phyloP scores from a whole-genome alignment of 2,888 invertebrate species.

The Beris morrisii region DNA sequence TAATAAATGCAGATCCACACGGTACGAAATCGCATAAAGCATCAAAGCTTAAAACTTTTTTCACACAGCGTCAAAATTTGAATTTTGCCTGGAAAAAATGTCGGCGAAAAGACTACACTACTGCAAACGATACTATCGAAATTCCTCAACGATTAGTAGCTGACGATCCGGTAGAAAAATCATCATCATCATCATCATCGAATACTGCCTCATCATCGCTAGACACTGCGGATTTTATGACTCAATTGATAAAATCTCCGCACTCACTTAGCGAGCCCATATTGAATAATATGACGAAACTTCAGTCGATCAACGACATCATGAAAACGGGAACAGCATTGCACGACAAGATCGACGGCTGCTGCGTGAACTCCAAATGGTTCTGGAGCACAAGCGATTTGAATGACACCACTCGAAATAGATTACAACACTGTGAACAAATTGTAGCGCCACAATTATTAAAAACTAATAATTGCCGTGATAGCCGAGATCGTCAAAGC shows the following conservation, averaged over 20 bases:
- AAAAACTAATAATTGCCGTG: constrained; percentile 34
- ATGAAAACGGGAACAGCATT: too few relatives aligned
- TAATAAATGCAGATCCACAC: too few relatives aligned
- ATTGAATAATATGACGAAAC: constrained; percentile 15
- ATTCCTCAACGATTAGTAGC: background rate
- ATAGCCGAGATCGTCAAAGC: constrained; percentile 7
- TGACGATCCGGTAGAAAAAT: background rate
- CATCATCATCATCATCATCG: background rate
- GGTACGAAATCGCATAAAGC: background rate
- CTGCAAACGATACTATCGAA: background rate
- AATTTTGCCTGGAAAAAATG: constrained; percentile 1
- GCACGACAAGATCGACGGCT: too few relatives aligned
- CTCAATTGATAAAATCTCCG: constrained; percentile 14
- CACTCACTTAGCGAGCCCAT: constrained; percentile 35
- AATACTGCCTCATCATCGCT: constrained; percentile 19
- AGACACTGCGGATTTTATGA: constrained; percentile 15
- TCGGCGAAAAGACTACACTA: background rate
- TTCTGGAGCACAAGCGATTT: constrained; percentile 25
- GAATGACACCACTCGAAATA: constrained; percentile 22
- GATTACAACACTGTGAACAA: background rate
- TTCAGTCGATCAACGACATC: background rate
- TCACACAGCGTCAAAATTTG: background rate
- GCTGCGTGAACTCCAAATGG: background rate
- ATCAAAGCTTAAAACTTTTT: constrained; percentile 4
- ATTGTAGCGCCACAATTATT: constrained; percentile 12